Conservation (phyloP, 2,888 invertebrate species). For the Eurois occulta region DNA sequence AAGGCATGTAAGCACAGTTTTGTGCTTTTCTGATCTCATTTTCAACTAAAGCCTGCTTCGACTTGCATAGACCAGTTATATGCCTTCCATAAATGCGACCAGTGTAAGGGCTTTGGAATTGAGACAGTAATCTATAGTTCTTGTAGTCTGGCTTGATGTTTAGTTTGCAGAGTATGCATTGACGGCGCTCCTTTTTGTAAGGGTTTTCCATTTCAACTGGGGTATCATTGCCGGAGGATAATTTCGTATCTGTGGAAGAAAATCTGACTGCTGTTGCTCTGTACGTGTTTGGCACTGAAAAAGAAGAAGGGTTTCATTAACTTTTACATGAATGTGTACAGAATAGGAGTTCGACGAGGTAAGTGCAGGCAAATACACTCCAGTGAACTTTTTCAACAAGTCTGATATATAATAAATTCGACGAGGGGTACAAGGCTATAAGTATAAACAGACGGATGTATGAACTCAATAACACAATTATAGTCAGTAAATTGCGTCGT, state of each 20-base stretch:
- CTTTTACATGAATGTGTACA: not conserved
- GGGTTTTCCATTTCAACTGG: slow-evolving; percentile 94
- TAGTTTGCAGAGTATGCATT: slow-evolving; percentile 96
- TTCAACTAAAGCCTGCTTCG: slow-evolving; percentile 94
- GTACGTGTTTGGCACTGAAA: slow-evolving; percentile 77
- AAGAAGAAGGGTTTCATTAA: not conserved
- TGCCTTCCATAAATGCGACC: slow-evolving; percentile 97
- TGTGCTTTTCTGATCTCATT: slow-evolving; percentile 94
- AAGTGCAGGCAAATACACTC: not conserved
- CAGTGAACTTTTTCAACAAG: not conserved
- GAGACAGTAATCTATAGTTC: slow-evolving; percentile 97
- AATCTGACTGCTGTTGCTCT: slow-evolving; percentile 71
- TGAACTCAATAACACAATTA: slow-evolving; percentile 12
- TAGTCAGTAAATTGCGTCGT: not conserved
- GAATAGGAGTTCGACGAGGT: not conserved
- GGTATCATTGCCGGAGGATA: slow-evolving; percentile 74
- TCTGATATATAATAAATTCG: not conserved
- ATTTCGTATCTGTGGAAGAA: slow-evolving; percentile 70
- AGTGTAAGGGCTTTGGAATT: slow-evolving; percentile 98
- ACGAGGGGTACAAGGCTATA: not conserved
- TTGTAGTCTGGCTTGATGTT: slow-evolving; percentile 96
- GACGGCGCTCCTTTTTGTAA: slow-evolving; percentile 92
- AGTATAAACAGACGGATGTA: not conserved
- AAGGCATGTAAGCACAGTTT: slow-evolving; percentile 95
- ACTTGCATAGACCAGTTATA: slow-evolving; percentile 97